These are phyloP conservation scores for Mola mola DNA, from an alignment of 2,113 vertebrate species.

Conservation along the genomic window DNA sequence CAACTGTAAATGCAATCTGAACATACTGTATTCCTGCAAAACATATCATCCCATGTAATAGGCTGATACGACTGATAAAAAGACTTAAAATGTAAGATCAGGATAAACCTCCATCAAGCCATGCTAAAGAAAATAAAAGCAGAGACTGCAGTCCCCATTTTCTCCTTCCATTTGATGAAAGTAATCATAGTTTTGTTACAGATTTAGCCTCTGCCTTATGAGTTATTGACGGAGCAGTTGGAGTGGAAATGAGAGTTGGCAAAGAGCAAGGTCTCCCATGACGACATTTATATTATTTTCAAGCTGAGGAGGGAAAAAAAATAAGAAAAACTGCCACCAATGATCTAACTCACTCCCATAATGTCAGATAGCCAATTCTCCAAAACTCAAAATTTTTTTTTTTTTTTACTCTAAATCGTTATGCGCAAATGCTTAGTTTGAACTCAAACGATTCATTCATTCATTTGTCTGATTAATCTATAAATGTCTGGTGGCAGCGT, in stretches of 20 bases:
- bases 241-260: constrained; percentile 43
- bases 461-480: constrained; percentile 43
- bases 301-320: constrained; percentile 16
- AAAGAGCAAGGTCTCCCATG: constrained; percentile 37
- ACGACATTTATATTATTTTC: constrained; percentile 49
- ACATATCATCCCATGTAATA: too few species aligned
- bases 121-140: too few species aligned
- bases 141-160: not conserved
- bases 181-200: constrained; percentile 51
- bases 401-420: too few species aligned
- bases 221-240: constrained; percentile 60
- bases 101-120: constrained; percentile 5
- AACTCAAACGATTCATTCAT: constrained; percentile 36
- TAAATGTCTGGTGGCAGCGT: not conserved
- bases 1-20: not conserved
- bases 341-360: too few species aligned
- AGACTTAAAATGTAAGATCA: not conserved
- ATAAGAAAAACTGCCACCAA: constrained; percentile 13
- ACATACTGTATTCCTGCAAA: not conserved
- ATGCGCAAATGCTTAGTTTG: constrained; percentile 18
- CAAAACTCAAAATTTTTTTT: too few species aligned
- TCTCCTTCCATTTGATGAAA: constrained; percentile 39
- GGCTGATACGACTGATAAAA: too few species aligned
- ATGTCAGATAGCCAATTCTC: too few species aligned
- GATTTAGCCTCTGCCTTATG: constrained; percentile 43